Conservation (phyloP, 2,797 vertebrate genomes). For the Parauchenoglanis ngamensis region DNA sequence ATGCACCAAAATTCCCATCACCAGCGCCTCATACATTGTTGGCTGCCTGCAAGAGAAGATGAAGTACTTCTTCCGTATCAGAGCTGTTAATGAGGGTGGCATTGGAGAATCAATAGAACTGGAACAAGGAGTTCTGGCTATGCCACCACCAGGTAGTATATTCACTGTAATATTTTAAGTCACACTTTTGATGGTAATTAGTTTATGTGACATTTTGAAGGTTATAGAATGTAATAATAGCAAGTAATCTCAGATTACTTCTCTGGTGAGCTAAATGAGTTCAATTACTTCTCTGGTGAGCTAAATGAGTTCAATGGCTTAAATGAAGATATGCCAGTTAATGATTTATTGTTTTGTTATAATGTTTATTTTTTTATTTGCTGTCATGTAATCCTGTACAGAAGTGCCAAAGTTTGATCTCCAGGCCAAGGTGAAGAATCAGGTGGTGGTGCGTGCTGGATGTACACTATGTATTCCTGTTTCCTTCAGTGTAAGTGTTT, state of each 20-base stretch:
- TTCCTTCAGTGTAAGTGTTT: slow-evolving; percentile 69
- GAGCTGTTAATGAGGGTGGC: slow-evolving; percentile 70
- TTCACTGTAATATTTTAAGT: neutral
- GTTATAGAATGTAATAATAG: neutral
- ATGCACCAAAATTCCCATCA: slow-evolving; percentile 68
- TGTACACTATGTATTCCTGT: slow-evolving; percentile 68
- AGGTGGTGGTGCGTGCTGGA: slow-evolving; percentile 71
- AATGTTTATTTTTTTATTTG: neutral
- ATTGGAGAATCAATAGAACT: slow-evolving; percentile 66
- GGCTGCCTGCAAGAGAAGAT: slow-evolving; percentile 70
- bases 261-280: neutral
- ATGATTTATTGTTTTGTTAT: neutral
- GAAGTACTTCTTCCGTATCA: slow-evolving; percentile 71
- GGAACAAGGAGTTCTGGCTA: slow-evolving; percentile 63
- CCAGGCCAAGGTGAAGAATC: slow-evolving; percentile 67
- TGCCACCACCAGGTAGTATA: slow-evolving; percentile 57
- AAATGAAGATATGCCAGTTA: neutral
- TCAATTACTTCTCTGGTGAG: neutral
- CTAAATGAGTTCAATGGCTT: neutral
- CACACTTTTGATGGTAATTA: neutral
- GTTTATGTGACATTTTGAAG: neutral
- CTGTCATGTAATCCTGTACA: neutral
- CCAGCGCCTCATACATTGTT: slow-evolving; percentile 64
- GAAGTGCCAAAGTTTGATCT: slow-evolving; percentile 9
- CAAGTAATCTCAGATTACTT: neutral